These are phyloP conservation scores for Therioaphis trifolii DNA, from an alignment of 2,888 invertebrate species.

Conservation along the genomic window DNA sequence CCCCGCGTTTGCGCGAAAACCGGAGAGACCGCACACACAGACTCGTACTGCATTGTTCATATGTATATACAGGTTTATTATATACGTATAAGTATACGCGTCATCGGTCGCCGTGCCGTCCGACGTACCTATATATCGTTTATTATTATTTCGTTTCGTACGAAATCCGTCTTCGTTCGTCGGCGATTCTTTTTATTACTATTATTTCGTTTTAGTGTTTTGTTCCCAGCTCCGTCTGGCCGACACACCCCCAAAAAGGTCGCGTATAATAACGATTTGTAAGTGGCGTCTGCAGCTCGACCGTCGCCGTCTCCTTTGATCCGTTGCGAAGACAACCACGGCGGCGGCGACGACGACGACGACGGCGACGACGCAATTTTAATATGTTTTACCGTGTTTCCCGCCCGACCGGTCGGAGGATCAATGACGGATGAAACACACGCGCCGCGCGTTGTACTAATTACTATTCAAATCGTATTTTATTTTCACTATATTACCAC, in stretches of 20 bases:
- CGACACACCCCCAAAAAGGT: constrained; percentile 49
- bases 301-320: background rate
- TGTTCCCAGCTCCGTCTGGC: background rate
- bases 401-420: background rate
- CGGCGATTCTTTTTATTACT: background rate
- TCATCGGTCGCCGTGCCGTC: background rate
- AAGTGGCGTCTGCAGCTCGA: background rate
- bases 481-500: background rate
- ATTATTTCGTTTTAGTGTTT: constrained; percentile 12
- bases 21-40: constrained; percentile 41
- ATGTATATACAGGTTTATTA: background rate
- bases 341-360: too few relatives aligned
- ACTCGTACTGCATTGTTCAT: background rate
- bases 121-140: background rate
- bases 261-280: constrained; percentile 29
- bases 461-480: constrained; percentile 26
- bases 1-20: constrained; percentile 26
- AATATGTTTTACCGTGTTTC: background rate
- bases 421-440: background rate
- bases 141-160: background rate
- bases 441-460: constrained; percentile 30
- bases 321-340: constrained; percentile 19
- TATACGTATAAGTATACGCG: background rate
- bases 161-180: constrained; percentile 1
- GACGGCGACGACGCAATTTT: constrained; percentile 14